Conservation (phyloP, 2,888 invertebrate species). For the Automeris io region DNA sequence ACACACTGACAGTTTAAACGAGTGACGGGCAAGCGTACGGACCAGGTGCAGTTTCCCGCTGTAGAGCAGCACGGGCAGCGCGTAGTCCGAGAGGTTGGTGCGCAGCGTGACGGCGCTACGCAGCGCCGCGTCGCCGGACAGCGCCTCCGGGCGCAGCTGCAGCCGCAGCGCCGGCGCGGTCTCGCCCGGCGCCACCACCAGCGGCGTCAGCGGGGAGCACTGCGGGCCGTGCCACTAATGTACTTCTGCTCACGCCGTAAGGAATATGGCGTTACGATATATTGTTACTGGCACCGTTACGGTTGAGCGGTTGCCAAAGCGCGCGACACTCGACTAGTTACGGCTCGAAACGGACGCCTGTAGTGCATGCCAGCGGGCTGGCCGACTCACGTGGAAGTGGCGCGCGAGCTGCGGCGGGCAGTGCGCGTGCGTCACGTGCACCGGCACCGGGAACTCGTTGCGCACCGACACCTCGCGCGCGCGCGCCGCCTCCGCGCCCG, state of each 20-base stretch:
- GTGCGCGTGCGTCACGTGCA: conserved; percentile 31
- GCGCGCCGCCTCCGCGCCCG: conserved; percentile 20
- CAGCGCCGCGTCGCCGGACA: conserved; percentile 8
- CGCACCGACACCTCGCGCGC: conserved; percentile 33
- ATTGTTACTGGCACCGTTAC: too few species aligned
- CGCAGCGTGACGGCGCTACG: conserved; percentile 37
- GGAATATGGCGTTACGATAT: too few species aligned
- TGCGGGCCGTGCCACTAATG: conserved; percentile 16
- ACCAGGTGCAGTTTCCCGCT: conserved; percentile 53
- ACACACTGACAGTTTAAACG: too few species aligned
- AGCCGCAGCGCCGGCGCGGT: conserved; percentile 17
- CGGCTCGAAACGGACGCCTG: too few species aligned
- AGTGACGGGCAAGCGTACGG: conserved; percentile 16
- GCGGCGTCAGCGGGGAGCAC: conserved; percentile 28
- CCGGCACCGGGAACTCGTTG: conserved; percentile 44
- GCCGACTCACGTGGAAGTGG: conserved; percentile 38
- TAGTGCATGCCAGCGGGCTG: neutral
- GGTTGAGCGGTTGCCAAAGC: too few species aligned
- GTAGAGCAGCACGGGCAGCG: conserved; percentile 64
- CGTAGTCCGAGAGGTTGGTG: conserved; percentile 68
- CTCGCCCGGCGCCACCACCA: conserved; percentile 23
- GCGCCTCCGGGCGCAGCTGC: conserved; percentile 17
- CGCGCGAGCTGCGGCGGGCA: conserved; percentile 26
- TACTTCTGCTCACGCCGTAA: too few species aligned
- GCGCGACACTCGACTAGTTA: too few species aligned